Evolutionary conservation across 1,140 invertebrate genomes (phyloP).

Genomic region (Cotesia chilonis): DNA sequence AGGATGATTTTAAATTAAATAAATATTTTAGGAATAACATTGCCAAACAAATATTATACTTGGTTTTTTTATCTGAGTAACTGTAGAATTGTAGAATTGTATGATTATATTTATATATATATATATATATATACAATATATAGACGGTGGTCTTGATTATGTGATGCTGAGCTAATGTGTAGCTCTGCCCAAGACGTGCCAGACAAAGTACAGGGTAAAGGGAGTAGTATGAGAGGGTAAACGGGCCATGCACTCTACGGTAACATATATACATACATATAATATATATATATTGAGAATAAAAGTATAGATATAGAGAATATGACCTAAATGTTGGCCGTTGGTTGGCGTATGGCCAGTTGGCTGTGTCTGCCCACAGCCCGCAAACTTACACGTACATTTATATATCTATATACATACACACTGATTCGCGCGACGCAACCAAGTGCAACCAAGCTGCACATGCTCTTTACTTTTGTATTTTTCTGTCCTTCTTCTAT

Average conservation of each 20-base stretch:
- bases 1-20: no score
- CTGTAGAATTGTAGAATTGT: no score
- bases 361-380: slow-evolving; percentile 49
- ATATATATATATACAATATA: no score
- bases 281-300: background rate
- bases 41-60: no score
- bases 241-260: slow-evolving; percentile 13
- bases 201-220: slow-evolving; percentile 5
- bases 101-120: no score
- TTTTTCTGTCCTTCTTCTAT: background rate
- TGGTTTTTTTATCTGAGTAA: no score
- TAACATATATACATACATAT: background rate
- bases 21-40: no score
- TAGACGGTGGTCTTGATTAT: no score
- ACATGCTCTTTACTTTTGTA: slow-evolving; percentile 17
- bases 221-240: slow-evolving; percentile 3
- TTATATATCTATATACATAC: no score
- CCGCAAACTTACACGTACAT: slow-evolving; percentile 18
- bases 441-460: slow-evolving; percentile 25
- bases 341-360: slow-evolving; percentile 52
- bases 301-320: background rate
- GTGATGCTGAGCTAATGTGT: no score
- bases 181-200: slow-evolving; percentile 24
- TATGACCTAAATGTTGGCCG: slow-evolving; percentile 57
- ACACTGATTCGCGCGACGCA: background rate